Base-by-base conservation (phyloP, 2,888 invertebrate species). In the Arge pagana region DNA sequence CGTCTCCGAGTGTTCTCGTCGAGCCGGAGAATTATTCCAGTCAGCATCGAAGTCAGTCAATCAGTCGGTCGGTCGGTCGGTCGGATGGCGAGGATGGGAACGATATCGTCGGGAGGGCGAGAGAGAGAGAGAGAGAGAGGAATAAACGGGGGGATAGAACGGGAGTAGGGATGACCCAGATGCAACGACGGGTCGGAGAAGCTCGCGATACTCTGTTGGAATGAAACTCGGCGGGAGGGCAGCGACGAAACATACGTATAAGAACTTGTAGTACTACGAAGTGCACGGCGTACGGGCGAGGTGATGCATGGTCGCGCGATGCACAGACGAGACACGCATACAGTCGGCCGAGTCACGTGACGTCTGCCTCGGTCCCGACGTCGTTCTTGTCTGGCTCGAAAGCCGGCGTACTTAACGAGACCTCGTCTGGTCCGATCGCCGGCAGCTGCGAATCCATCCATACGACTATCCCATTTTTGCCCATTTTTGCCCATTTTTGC, bases 301-400 rank as follows among this genome's bases (percentile, higher is more conserved):
- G 7, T 33, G 15, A 33, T 33, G 13, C 33, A 11, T 13, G 3
- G 15, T 4, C 4, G 13, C 33, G 33, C 15, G 15, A 13, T 33
- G 33, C n/a, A 45, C 13, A 23, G n/a, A 45, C 24, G 33, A 45
- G 24, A 15, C n/a, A n/a, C n/a, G n/a, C n/a, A n/a, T n/a, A n/a
- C n/a, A n/a, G 60, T 50, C 57, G 62, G 52, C 55, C 61, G 62
- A 62, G 63, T 60, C 68, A 65, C 67, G 66, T 65, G 65, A 66
- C 58, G 68, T 67, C 67, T 67, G 67, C 64, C 50, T 56, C 59
- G 48, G 55, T 61, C 58, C 59, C 60, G 59, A 50, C 60, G 61
- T 66, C 62, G 62, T 65, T 66, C 58, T 61, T 23, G 28, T 31
- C 13, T 35, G 54, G 55, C 50, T 53, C 52, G 42, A n/a, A n/a